Base-by-base conservation (phyloP, 2,888 invertebrate species). In the Therioaphis trifolii region DNA sequence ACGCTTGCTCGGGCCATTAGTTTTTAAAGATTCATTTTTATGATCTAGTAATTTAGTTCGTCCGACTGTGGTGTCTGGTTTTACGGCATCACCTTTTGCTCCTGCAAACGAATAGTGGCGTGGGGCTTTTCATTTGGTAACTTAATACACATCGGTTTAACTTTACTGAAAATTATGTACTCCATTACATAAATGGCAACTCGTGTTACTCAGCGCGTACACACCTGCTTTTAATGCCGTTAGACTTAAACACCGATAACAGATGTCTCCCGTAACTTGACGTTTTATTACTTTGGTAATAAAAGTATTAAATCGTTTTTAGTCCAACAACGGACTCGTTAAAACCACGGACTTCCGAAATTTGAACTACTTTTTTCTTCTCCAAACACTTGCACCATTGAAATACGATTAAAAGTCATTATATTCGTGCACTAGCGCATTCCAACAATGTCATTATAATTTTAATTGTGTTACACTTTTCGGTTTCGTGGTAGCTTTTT, bases 211-310 rank as follows among this genome's bases (percentile, higher is more conserved):
- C 27, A 18, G 21, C 9, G 2, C 24, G 49, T 24, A 18, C 71
- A 24, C 71, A 71, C 71, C 49, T 71, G 71, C 27, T 18, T 27
- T 27, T 71, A 71, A 71, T 69, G 49, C 2, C 18, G 49, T 49
- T 49, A 18, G 43, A 21, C 40, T 11, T 11, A 21, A 68, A 68
- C 29, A n/a, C 14, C 11, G 68, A 68, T 21, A 40, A 40, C 11
- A 40, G 18, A 66, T 66, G 35, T 35, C 66, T 66, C 35, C n/a
- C 9, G 35, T 9, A 66, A 40, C 40, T 40, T 14, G 21, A 21
- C 40, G 14, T 68, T 68, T 68, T 68, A 24, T 68, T 43, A 40
- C 68, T 40, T 43, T 4, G 66, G 35, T 4, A n/a, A n/a, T n/a
- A n/a, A n/a, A n/a, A n/a, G n/a, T n/a, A n/a, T n/a, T n/a, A n/a